Evolutionary conservation across 2,113 vertebrate genomes (phyloP), one percentile per base, ranked within the genome.

Genomic region (Pandion haliaetus): DNA sequence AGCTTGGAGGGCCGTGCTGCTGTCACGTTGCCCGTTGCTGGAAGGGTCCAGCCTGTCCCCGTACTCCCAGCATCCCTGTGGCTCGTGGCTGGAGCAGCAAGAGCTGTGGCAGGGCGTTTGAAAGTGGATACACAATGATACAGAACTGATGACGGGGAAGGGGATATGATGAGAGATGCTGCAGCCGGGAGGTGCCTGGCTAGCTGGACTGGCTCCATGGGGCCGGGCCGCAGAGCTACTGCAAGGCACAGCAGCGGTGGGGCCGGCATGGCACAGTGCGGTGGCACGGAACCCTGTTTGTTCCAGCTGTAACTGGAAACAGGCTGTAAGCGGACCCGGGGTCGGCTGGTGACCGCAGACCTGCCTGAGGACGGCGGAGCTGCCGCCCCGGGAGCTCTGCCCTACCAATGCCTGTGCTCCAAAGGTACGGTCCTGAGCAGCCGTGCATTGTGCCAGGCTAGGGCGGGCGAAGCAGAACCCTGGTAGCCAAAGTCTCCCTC

Each of bases 261-360:
- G 32, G 13, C 32, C 1, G 31, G 23, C 20, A 12, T 17, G 55
- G 78, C 81, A 44, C 9, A 11, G 61, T 69, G 71, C 19, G 38
- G 81, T 54, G 76, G 69, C 88, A 59, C 49, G 0, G 66, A 88
- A 82, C 79, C 73, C 79, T 6, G 45, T 73, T 83, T 5, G 47
- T 73, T 83, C 86, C 4, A 3, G 54, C 81, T 96, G 94, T 85
- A 91, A 94, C 95, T 86, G 90, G 94, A 96, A 86, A 49, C 94
- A 54, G 54, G 73, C 65, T 94, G 95, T 71, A 95, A 95, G 73
- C 1, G 2, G 73, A 50, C 1, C 85, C 15, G 10, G 65, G 73
- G 55, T 69, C 5, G 24, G 82, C 36, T 11, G 67, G 36, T 93
- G 72, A 28, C 88, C 16, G 1, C 88, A 93, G 90, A 89, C 17